A percentile compares a stretch with the other conserved stretches of the same genome.
phyloP scores from a whole-genome alignment of 2,797 vertebrate genomes.

The Cercopithecus hamlyni region DNA sequence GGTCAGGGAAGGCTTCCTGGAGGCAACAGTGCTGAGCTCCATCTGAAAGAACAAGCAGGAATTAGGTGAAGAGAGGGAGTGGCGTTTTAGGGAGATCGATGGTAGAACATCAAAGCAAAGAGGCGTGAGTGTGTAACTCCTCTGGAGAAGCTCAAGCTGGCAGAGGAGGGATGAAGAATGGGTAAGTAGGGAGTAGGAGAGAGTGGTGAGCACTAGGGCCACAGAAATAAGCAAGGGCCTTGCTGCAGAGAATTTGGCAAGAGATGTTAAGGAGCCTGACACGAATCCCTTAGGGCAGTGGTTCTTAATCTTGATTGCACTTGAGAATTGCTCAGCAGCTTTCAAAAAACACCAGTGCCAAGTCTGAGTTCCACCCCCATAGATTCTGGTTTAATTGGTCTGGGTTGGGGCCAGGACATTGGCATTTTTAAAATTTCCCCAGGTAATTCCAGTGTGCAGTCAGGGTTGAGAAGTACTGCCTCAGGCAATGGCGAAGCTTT shows the following conservation, averaged over 20 bases:
- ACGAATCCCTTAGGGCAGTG: neutral
- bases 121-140: neutral
- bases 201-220: neutral
- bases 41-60: neutral
- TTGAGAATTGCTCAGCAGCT: conserved; percentile 17
- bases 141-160: neutral
- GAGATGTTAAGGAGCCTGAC: conserved; percentile 6
- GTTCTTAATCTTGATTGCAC: neutral
- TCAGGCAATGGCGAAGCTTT: neutral
- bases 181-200: neutral
- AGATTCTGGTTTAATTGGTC: conserved; percentile 39
- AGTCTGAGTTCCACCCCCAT: neutral
- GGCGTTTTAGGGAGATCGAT: neutral
- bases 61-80: neutral
- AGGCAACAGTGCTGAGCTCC: neutral
- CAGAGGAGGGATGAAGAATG: neutral
- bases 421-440: conserved; percentile 51
- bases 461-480: neutral
- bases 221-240: neutral
- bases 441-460: conserved; percentile 1
- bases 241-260: neutral
- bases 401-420: neutral
- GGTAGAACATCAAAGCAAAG: neutral
- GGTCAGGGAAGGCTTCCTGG: neutral
- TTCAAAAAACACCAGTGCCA: neutral